Evolutionary conservation across 2,888 invertebrate species (phyloP), one percentile per base, ranked within the genome.

Genomic region (Drepanosiphum platanoidis): DNA sequence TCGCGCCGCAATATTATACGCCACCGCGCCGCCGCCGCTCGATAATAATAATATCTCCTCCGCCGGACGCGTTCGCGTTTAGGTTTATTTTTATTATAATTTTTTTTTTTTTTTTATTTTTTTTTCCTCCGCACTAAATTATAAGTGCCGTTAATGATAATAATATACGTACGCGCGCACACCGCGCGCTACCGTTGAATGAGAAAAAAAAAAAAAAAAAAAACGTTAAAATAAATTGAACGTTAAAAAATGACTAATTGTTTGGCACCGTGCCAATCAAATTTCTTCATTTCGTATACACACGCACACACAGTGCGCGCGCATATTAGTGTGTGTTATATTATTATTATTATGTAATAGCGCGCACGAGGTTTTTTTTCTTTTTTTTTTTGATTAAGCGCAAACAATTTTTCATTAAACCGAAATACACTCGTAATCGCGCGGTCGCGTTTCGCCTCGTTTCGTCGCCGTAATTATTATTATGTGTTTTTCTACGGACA

Each of bases 171-270:
- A n/a, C n/a, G n/a, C n/a, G n/a, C n/a, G n/a, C n/a, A 52, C 22
- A 52, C 52, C 18, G 39, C 39, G 39, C 9, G 52, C 22, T n/a
- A n/a, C n/a, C n/a, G n/a, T 18, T 52, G 18, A 52, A 52, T n/a
- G 0, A 61, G n/a, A 22, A 61, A 7, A 61, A 27, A 27, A 52
- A n/a, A n/a, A 61, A 0, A 61, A 61, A 22, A 61, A 7, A 61
- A 27, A 27, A 52, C 1, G 42, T 18, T 52, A 30, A 52, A 70
- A 70, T 80, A 70, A 79, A 79, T 79, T 68, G 66, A 66, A 79
- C 66, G 79, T 79, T 68, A 79, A 79, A 46, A 79, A 79, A 46
- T 79, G 68, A 79, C 68, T 68, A 79, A 68, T 79, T 68, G 80
- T 52, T 36, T 68, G 80, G 70, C 18, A 52, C 36, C 0, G 11